Conservation (phyloP, 2,797 vertebrate genomes). For the Valencia hispanica region DNA sequence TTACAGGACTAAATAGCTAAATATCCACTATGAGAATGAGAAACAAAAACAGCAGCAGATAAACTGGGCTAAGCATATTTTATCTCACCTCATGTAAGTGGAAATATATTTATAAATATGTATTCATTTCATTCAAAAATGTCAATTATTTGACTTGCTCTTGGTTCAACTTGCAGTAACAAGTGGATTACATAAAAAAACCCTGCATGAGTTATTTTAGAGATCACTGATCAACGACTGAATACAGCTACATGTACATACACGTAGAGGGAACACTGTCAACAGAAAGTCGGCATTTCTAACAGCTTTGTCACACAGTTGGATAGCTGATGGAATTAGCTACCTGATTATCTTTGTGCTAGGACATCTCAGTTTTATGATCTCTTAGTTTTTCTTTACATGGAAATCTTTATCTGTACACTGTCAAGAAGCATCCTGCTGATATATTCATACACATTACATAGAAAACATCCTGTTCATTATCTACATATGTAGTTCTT, state of each 20-base stretch:
- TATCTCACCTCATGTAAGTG: neutral
- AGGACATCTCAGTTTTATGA: no score
- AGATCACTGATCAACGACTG: neutral
- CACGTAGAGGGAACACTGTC: neutral
- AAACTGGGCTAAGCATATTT: neutral
- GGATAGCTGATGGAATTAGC: neutral
- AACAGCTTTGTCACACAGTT: neutral
- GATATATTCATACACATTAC: neutral
- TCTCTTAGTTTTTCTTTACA: no score
- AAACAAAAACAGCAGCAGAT: neutral
- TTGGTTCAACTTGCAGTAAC: neutral
- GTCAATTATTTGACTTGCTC: neutral
- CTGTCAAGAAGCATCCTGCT: neutral
- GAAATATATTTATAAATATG: neutral
- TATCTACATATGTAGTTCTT: neutral
- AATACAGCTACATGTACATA: neutral
- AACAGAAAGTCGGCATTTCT: neutral
- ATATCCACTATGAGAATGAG: neutral
- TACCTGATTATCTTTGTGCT: no score
- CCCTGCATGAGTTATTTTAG: neutral
- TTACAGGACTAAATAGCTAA: neutral
- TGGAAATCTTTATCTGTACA: neutral
- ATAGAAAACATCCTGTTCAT: neutral
- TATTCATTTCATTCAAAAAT: neutral
- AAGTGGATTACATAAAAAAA: neutral